Evolutionary conservation across 1,140 invertebrate genomes (phyloP), one percentile per base, ranked within the genome.

Genomic region (Drosophila suzukii): DNA sequence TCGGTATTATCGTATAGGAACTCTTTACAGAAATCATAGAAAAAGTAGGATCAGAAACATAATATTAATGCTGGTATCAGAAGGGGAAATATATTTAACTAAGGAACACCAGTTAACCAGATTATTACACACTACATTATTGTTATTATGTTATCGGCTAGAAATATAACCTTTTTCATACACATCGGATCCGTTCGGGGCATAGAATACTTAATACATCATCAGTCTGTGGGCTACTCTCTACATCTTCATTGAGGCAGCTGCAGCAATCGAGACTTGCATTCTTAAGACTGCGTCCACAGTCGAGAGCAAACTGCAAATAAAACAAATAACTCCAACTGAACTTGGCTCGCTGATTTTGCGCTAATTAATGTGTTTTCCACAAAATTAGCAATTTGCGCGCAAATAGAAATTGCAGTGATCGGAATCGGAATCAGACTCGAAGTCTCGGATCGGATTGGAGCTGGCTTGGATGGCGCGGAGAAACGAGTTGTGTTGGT

Each of bases 351-450:
- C 63, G 73, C 76, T 77, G 75, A 80, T 88, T 88, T 90, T 78
- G 88, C 82, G 74, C 88, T 90, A 90, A 90, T 90, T 91, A 90
- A 90, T 90, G 86, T 83, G 79, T 83, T 91, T 86, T 81, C 84
- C 84, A 88, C 84, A 89, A 88, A 89, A 88, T 89, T 89, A 81
- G 84, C 84, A 88, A 88, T 89, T 88, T 85, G 79, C 79, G 75
- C 83, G 63, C 81, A 83, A 86, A 86, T 88, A 88, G 84, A 88
- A 88, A 88, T 89, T 80, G 76, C 79, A 32, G 27, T 70, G 70
- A 61, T 61, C 63, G 58, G 71, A 61, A 71, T 71, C 65, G 50
- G 54, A 61, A 49, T 74, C 57, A 20, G 58, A 80, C 72, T 73
- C 49, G 13, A 49, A 71, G 24, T 51, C 32, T 53, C 46, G 66